phyloP scores from a whole-genome alignment of 2,888 invertebrate species.

The Andrena minutula region DNA sequence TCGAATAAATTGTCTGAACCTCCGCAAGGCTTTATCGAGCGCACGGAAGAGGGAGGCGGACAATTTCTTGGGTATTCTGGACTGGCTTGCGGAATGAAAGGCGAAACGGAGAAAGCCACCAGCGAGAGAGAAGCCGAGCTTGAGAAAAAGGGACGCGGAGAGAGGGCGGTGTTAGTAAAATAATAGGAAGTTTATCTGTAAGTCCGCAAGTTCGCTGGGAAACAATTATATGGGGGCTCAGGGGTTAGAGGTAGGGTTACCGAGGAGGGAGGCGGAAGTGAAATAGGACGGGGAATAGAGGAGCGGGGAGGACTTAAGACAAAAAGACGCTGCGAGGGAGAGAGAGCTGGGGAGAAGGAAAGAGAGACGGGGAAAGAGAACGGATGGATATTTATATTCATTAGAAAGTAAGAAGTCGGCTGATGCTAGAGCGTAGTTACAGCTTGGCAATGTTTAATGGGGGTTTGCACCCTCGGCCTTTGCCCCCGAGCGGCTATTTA shows the following conservation, averaged over 20 bases:
- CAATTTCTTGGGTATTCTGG: constrained; percentile 18
- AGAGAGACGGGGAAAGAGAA: constrained; percentile 26
- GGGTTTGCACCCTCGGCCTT: constrained; percentile 65
- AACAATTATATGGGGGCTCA: constrained; percentile 73
- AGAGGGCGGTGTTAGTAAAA: constrained; percentile 66
- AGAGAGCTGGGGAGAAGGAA: not conserved
- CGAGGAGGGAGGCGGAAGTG: constrained; percentile 19
- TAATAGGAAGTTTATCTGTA: constrained; percentile 74
- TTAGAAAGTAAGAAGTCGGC: constrained; percentile 72
- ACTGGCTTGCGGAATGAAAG: constrained; percentile 14
- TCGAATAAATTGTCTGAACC: constrained; percentile 57
- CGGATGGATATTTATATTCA: constrained; percentile 76
- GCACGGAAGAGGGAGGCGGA: constrained; percentile 15
- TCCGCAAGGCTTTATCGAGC: constrained; percentile 63
- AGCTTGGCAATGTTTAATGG: constrained; percentile 70
- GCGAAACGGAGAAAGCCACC: constrained; percentile 10
- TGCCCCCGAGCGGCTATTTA: constrained; percentile 53
- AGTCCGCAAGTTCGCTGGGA: constrained; percentile 72
- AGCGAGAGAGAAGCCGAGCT: not conserved
- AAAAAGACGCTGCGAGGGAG: not conserved
- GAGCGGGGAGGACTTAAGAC: not conserved
- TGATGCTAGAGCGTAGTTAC: constrained; percentile 57
- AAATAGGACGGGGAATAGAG: constrained; percentile 37
- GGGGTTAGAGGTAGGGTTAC: constrained; percentile 42
- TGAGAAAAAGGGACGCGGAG: constrained; percentile 14